Base-by-base conservation (phyloP, 2,113 vertebrate species). In the Oxygymnocypris stewartii region DNA sequence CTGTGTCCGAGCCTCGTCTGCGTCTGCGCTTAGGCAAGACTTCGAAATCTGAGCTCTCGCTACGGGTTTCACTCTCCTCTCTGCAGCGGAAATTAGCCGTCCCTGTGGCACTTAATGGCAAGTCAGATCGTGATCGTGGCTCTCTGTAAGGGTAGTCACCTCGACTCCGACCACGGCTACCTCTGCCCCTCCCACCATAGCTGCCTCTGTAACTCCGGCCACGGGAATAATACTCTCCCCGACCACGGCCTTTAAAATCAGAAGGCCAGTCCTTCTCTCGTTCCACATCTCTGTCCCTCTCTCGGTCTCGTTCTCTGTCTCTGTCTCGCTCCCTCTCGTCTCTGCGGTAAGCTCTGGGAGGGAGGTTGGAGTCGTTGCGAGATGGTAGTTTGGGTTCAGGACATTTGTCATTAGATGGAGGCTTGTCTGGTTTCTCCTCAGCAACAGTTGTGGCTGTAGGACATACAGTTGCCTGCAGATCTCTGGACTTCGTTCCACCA, bases 1-100 rank as follows among this genome's bases (percentile, higher is more conserved):
- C 98, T 0, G 98, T 98, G 93, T 99, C 96, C 0, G 98, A 99
- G 59, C 97, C 98, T 0, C 97, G 95, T 47, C 97, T 96, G 0
- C 98, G 92, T 6, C 97, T 93, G 3, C 98, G 96, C 88, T 99
- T 99, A 0, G 98, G 98, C 87, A 99, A 94, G 0, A 98, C 96
- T 90, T 99, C 98, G 89, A 98, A 97, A 91, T 99, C 98, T 0
- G 98, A 99, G 90, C 97, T 99, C 92, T 99, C 98, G 6, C 98
- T 99, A 18, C 97, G 96, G 0, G 98, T 99, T 91, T 99, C 98
- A 4, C 98, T 99, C 91, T 99, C 98, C 87, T 99, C 98, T 44
- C 98, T 93, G 85, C 96, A 97, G 51, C 97, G 95, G 69, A 95
- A 95, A 14, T 90, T 90, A 23, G 90, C 87, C 2, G 91, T 90